phyloP scores from a whole-genome alignment of 2,888 invertebrate genomes.

The Eristalis tenax region DNA sequence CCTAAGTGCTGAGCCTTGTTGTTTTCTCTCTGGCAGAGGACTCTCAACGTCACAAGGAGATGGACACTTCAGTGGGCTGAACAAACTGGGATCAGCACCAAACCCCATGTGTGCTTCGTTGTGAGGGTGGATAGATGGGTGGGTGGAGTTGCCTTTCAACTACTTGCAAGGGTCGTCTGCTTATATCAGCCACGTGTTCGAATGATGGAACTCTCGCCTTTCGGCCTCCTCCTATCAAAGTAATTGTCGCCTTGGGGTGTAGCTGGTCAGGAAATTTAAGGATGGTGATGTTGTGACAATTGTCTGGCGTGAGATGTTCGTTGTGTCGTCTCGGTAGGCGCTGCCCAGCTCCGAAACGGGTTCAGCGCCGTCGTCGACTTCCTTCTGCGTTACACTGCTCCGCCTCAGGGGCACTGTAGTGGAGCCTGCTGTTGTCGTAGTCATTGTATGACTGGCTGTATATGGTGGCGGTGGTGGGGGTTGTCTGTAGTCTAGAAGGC shows the following conservation, averaged over 20 bases:
- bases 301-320: constrained; percentile 73
- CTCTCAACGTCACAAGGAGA: constrained; percentile 36
- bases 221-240: constrained; percentile 74
- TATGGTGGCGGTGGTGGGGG: constrained; percentile 76
- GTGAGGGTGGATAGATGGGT: background rate
- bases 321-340: constrained; percentile 65
- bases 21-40: constrained; percentile 26
- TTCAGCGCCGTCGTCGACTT: constrained; percentile 57
- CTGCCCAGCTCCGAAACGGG: constrained; percentile 46
- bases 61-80: constrained; percentile 28
- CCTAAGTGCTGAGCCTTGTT: constrained; percentile 44
- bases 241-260: constrained; percentile 75
- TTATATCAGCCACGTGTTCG: constrained; percentile 67
- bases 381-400: constrained; percentile 47
- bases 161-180: constrained; percentile 6
- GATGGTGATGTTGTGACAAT: constrained; percentile 76
- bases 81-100: constrained; percentile 25
- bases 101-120: constrained; percentile 8
- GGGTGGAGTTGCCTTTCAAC: background rate
- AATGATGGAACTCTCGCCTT: constrained; percentile 64
- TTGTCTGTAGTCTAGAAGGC: constrained; percentile 74
- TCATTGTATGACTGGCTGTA: constrained; percentile 72
- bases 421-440: constrained; percentile 38
- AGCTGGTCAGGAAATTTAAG: constrained; percentile 75
- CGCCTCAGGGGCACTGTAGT: constrained; percentile 64